Conservation (phyloP, 2,888 invertebrate species). For the Agrotis clavis region DNA sequence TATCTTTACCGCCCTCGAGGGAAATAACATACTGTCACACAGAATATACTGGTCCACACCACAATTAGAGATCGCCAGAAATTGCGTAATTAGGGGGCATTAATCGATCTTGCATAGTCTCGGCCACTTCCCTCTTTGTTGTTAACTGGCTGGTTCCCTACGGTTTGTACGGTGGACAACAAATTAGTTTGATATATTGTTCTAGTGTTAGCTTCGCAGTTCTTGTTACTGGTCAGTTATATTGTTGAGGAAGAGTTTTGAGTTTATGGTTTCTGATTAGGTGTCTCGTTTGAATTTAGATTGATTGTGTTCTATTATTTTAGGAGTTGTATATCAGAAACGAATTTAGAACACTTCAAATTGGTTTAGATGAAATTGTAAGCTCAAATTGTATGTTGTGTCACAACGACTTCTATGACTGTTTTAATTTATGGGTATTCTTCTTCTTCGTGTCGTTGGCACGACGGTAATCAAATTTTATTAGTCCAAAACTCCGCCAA, state of each 20-base stretch:
- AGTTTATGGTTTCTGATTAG: constrained; percentile 27
- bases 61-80: constrained; percentile 91
- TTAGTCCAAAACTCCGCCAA: too few relatives aligned
- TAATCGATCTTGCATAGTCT: constrained; percentile 88
- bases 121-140: constrained; percentile 77
- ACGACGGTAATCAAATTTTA: too few relatives aligned
- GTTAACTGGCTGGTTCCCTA: constrained; percentile 69
- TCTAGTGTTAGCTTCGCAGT: constrained; percentile 49
- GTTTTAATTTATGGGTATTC: too few relatives aligned
- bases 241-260: constrained; percentile 18
- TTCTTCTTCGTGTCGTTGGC: too few relatives aligned
- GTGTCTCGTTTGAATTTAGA: constrained; percentile 1
- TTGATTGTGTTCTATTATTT: background rate
- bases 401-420: too few relatives aligned
- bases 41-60: constrained; percentile 88
- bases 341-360: background rate
- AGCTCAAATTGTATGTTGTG: too few relatives aligned
- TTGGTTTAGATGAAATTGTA: too few relatives aligned
- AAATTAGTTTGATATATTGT: constrained; percentile 67
- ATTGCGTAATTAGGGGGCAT: constrained; percentile 90
- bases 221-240: constrained; percentile 51
- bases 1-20: constrained; percentile 90
- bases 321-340: background rate
- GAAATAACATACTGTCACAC: constrained; percentile 91
- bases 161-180: constrained; percentile 43